phyloP scores from a whole-genome alignment of 2,113 vertebrate species.

The Corapipo altera region DNA sequence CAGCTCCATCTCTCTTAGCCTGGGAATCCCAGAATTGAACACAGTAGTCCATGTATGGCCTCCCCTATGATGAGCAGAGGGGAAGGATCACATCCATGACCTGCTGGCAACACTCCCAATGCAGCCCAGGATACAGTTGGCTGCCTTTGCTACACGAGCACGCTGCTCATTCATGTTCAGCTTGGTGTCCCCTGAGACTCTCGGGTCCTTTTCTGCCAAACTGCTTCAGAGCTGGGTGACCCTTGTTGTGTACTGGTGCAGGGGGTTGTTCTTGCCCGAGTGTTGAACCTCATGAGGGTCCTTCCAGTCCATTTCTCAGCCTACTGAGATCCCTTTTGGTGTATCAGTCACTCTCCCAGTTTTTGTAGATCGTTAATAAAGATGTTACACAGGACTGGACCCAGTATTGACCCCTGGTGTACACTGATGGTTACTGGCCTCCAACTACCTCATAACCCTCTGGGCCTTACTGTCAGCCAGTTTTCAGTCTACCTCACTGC shows the following conservation, averaged over 20 bases:
- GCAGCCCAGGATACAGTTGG: background rate
- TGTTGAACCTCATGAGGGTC: background rate
- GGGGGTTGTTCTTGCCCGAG: background rate
- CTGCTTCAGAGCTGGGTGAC: background rate
- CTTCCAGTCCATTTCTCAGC: background rate
- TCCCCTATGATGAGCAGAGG: background rate
- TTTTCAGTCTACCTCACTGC: background rate
- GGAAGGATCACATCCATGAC: background rate
- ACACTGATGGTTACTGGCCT: background rate
- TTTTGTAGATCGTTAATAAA: constrained; percentile 25
- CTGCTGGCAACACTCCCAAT: background rate
- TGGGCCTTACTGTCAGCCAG: background rate
- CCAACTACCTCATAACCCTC: background rate
- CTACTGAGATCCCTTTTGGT: background rate
- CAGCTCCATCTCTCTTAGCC: background rate
- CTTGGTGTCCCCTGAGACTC: background rate
- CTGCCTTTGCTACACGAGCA: background rate
- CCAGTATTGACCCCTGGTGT: background rate
- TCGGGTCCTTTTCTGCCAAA: background rate
- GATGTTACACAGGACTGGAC: background rate
- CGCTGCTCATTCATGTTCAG: background rate
- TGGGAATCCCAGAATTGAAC: background rate
- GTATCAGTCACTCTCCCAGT: background rate
- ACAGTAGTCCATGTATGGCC: background rate
- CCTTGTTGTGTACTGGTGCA: rapidly evolving